These are phyloP conservation scores for Drosophila kikkawai DNA, from an alignment of 1,140 invertebrate species.

Conservation along the genomic window DNA sequence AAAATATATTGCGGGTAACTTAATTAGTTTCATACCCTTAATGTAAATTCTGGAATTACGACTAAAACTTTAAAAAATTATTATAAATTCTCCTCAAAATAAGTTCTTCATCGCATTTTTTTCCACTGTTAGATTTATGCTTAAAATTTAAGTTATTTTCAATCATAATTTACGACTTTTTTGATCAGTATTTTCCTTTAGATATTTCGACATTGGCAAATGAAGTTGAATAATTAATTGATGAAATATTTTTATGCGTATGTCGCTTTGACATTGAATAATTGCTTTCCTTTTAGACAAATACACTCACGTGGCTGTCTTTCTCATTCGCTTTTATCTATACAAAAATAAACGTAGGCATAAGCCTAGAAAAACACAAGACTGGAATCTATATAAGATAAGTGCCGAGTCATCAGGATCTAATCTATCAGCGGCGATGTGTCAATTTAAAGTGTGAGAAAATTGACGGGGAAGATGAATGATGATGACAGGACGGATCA, in stretches of 20 bases:
- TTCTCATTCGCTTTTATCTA: conserved; percentile 9
- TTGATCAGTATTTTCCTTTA: conserved; percentile 1
- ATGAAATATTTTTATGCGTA: conserved; percentile 69
- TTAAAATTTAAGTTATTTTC: neutral
- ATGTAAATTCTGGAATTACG: too few species aligned
- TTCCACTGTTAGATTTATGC: neutral
- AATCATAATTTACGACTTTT: neutral
- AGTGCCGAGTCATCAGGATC: conserved; percentile 75
- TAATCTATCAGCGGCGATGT: conserved; percentile 73
- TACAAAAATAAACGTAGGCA: conserved; percentile 10
- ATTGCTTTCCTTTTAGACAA: conserved; percentile 62
- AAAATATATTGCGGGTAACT: too few species aligned
- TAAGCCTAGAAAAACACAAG: conserved; percentile 41
- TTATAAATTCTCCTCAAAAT: too few species aligned
- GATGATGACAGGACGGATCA: conserved; percentile 55
- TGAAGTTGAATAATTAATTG: conserved; percentile 77
- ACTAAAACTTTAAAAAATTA: too few species aligned
- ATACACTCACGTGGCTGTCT: conserved; percentile 32
- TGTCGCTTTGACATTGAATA: conserved; percentile 74
- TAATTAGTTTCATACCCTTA: too few species aligned
- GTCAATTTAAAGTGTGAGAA: conserved; percentile 82
- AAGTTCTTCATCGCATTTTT: neutral
- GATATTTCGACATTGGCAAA: conserved; percentile 19
- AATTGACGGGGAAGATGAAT: conserved; percentile 60
- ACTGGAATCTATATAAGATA: conserved; percentile 38